These are phyloP conservation scores for Zhuqinia jingwanae DNA, from an alignment of 2,888 invertebrate genomes.

Conservation along the genomic window DNA sequence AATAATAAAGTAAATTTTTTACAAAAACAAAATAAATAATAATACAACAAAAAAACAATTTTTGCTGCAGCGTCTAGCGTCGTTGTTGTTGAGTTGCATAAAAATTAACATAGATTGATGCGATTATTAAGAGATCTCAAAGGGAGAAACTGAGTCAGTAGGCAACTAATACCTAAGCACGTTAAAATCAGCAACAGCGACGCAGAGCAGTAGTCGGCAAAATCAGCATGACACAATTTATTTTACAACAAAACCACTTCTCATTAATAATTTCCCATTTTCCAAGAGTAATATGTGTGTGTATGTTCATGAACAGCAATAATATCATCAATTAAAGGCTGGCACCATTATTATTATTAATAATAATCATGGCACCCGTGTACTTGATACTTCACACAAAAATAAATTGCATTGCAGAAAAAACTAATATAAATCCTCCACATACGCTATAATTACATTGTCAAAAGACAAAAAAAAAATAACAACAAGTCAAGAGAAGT, in stretches of 20 bases:
- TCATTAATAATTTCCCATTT: neutral
- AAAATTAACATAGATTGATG: slow-evolving; percentile 46
- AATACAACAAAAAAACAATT: too few species aligned
- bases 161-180: too few species aligned
- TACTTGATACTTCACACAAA: slow-evolving; percentile 48
- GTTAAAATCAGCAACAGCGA: neutral
- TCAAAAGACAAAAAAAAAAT: slow-evolving; percentile 65
- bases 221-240: slow-evolving; percentile 20
- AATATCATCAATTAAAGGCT: slow-evolving; percentile 53
- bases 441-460: slow-evolving; percentile 63
- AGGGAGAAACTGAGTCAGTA: slow-evolving; percentile 57
- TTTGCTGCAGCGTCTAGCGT: neutral
- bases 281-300: slow-evolving; percentile 7
- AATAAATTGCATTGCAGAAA: slow-evolving; percentile 58
- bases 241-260: too few species aligned
- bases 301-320: slow-evolving; percentile 43
- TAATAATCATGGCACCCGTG: slow-evolving; percentile 31
- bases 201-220: slow-evolving; percentile 32
- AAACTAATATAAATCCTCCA: slow-evolving; percentile 47
- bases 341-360: slow-evolving; percentile 48
- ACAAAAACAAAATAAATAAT: too few species aligned
- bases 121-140: slow-evolving; percentile 1
- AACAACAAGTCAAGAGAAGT: slow-evolving; percentile 25
- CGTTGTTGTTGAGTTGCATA: too few species aligned
- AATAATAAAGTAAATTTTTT: too few species aligned